Evolutionary conservation across 1,140 invertebrate genomes (phyloP).

Genomic region (Lepidurus arcticus): DNA sequence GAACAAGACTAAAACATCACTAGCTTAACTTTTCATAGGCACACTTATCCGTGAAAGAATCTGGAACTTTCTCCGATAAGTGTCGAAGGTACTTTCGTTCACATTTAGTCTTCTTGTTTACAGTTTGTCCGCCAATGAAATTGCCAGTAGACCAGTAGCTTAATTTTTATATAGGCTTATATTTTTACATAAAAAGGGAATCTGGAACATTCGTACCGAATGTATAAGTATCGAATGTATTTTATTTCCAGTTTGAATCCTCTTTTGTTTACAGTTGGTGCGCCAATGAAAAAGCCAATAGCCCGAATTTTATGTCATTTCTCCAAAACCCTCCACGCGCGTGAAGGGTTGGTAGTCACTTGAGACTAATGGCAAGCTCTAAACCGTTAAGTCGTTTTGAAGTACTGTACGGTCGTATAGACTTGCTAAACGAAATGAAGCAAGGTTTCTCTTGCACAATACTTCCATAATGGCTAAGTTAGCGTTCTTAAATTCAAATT

Average conservation of each 20-base stretch:
- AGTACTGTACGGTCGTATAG: not conserved
- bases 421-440: not conserved
- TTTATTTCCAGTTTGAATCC: not conserved
- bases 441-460: not conserved
- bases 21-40: not conserved
- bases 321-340: not conserved
- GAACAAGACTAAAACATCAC: not conserved
- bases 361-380: not conserved
- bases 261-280: not conserved
- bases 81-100: too few relatives aligned
- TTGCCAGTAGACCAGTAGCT: too few relatives aligned
- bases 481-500: not conserved
- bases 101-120: too few relatives aligned
- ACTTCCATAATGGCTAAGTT: not conserved
- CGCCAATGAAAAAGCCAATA: not conserved
- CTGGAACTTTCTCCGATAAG: too few relatives aligned
- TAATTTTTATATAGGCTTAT: too few relatives aligned
- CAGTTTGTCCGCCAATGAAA: too few relatives aligned
- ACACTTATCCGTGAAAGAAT: not conserved
- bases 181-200: too few relatives aligned
- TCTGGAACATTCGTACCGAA: not conserved
- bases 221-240: not conserved
- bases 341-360: not conserved
- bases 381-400: not conserved
- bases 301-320: not conserved